Evolutionary conservation across 2,797 vertebrate species (phyloP), one percentile per base, ranked within the genome.

Genomic region (Lophius americanus): DNA sequence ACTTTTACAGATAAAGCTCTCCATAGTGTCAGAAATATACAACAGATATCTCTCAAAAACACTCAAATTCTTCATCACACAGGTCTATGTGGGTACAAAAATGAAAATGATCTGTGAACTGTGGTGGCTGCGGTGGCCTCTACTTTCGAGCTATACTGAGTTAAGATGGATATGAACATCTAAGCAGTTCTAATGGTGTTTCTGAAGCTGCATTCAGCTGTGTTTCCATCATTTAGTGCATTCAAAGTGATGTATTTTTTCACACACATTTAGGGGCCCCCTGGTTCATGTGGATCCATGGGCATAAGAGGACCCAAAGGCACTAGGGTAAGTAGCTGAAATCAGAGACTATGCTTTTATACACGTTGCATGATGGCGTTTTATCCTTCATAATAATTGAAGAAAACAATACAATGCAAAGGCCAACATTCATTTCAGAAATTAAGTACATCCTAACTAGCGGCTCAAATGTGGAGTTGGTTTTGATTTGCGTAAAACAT

Each of bases 281-380:
- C 86, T 73, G 97, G 97, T 84, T 92, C 92, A 59, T 90, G 77
- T 43, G 97, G 97, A 61, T 82, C 84, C 0, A 71, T 82, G 2
- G 97, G 97, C 61, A 73, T 91, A 61, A 93, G 95, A 85, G 97
- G 97, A 72, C 58, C 91, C 3, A 97, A 98, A 87, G 97, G 97
- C 64, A 91, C 57, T 50, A 87, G 85, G 93, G 97, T 98, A 90
- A 95, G 95, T 60, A 1, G 36, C 13, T 51, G 0, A n/a, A 47
- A 37, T 47, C 13, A 11, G 43, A 44, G 9, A 44, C 43, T 44
- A 46, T 52, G 5, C 53, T 4, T 23, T 49, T 8, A 36, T 42
- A 35, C 9, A 0, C 9, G 42, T 50, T 39, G 54, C 10, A 1
- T n/a, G 23, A 48, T 35, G 7, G 39, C 12, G 2, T 7, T 9